phyloP scores from a whole-genome alignment of 35 echinoderm and acorn worm species.

The Apostichopus californicus region DNA sequence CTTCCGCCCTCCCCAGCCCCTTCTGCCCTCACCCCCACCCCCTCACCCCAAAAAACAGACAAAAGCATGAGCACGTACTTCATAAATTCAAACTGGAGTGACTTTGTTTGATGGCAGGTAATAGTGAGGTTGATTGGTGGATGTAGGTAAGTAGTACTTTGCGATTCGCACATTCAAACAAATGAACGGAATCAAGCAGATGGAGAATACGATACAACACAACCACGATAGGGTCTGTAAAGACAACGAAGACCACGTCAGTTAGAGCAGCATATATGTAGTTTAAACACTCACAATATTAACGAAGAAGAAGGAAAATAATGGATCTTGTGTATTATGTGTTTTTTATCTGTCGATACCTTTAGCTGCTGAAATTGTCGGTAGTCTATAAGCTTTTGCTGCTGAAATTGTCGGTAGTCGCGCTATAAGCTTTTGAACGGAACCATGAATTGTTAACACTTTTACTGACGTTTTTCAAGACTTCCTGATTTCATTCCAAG shows the following conservation, averaged over 20 bases:
- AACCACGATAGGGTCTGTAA: conserved; percentile 11
- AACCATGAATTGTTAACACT: too few relatives aligned
- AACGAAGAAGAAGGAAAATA: too few relatives aligned
- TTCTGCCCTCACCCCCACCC: too few relatives aligned
- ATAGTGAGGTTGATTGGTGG: not conserved
- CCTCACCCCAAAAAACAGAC: too few relatives aligned
- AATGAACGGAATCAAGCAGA: conserved; percentile 32
- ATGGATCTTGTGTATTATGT: too few relatives aligned
- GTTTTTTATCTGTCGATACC: not conserved
- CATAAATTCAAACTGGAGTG: not conserved
- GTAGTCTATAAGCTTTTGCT: too few relatives aligned
- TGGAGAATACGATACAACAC: not conserved
- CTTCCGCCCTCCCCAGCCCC: too few relatives aligned
- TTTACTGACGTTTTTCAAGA: too few relatives aligned
- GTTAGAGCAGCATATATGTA: not conserved
- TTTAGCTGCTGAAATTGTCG: not conserved
- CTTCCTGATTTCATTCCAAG: too few relatives aligned
- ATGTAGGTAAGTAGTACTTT: not conserved
- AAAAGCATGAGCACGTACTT: not conserved
- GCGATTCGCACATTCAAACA: conserved; percentile 43
- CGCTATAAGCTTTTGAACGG: not conserved
- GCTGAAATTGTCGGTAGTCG: too few relatives aligned
- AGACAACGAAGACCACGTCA: conserved; percentile 12
- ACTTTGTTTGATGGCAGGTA: conserved; percentile 19
- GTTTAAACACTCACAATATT: too few relatives aligned